Percentiles rank a stretch among this genome's conserved stretches.
Evolutionary conservation across 2,888 invertebrate genomes (phyloP).

Genomic region (Oxystoma pomonae): DNA sequence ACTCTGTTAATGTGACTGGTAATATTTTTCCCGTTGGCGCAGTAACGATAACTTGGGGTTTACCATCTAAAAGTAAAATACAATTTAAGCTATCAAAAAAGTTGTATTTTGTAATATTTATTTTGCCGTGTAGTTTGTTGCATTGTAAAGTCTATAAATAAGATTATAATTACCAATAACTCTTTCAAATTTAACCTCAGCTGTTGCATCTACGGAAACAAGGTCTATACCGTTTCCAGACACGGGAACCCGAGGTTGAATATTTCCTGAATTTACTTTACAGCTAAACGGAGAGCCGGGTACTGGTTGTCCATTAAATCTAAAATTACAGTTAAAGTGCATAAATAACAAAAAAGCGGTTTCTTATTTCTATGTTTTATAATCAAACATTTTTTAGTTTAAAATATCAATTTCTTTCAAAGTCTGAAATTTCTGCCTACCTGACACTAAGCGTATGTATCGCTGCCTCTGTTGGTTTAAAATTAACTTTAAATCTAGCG

Average conservation of each 20-base stretch:
- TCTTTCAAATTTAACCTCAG: slow-evolving; percentile 57
- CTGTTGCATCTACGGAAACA: slow-evolving; percentile 62
- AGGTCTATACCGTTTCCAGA: slow-evolving; percentile 65
- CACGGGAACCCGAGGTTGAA: slow-evolving; percentile 59
- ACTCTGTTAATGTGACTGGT: slow-evolving; percentile 63
- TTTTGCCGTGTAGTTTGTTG: background rate
- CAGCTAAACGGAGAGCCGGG: slow-evolving; percentile 94
- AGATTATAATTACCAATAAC: slow-evolving; percentile 42
- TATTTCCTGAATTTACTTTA: slow-evolving; percentile 63
- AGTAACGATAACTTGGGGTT: slow-evolving; percentile 69
- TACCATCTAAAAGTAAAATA: slow-evolving; percentile 48
- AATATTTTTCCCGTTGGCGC: slow-evolving; percentile 82
- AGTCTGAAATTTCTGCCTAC: slow-evolving; percentile 37
- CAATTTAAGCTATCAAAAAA: background rate
- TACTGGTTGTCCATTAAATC: slow-evolving; percentile 71
- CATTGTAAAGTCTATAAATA: background rate
- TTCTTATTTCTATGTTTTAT: background rate
- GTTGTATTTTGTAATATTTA: background rate
- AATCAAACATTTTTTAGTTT: background rate
- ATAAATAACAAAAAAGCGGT: background rate
- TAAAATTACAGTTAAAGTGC: slow-evolving; percentile 20
- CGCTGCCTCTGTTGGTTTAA: slow-evolving; percentile 92
- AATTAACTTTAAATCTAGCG: slow-evolving; percentile 90
- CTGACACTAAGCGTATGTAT: slow-evolving; percentile 87
- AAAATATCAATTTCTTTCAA: background rate